Evolutionary conservation across 2,113 vertebrate species (phyloP).

Genomic region (Cichladusa arquata): DNA sequence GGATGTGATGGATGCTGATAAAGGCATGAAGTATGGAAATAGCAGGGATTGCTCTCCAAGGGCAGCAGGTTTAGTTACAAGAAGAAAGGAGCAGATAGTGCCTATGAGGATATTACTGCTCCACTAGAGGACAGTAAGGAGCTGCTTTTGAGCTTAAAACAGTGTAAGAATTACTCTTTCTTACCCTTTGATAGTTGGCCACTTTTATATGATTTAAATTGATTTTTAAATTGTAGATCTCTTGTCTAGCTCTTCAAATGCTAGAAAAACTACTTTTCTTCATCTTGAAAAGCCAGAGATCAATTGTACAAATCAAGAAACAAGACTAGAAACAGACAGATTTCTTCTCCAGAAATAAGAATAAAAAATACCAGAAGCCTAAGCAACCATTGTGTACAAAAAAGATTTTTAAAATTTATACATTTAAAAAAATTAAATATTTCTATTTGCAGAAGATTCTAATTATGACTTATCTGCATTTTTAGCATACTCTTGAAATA

Average conservation of each 20-base stretch:
- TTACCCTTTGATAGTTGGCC: background rate
- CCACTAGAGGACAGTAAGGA: constrained; percentile 54
- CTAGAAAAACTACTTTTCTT: background rate
- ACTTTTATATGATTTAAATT: background rate
- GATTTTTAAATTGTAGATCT: background rate
- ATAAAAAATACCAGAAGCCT: background rate
- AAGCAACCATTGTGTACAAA: background rate
- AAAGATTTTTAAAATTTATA: background rate
- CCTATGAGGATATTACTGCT: background rate
- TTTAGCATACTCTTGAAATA: background rate
- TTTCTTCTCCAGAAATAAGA: background rate
- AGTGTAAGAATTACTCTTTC: background rate
- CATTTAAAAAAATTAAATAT: background rate
- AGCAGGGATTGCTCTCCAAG: background rate
- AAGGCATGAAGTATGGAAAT: background rate
- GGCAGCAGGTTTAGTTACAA: background rate
- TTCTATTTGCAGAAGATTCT: background rate
- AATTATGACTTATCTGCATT: background rate
- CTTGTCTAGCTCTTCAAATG: background rate
- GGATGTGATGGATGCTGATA: background rate
- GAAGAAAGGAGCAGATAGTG: background rate
- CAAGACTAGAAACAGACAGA: background rate
- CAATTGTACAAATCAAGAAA: background rate
- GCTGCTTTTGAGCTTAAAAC: background rate
- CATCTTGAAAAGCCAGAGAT: background rate